These are phyloP conservation scores for Anguilla megastoma DNA, from an alignment of 2,797 vertebrate genomes.

Conservation along the genomic window DNA sequence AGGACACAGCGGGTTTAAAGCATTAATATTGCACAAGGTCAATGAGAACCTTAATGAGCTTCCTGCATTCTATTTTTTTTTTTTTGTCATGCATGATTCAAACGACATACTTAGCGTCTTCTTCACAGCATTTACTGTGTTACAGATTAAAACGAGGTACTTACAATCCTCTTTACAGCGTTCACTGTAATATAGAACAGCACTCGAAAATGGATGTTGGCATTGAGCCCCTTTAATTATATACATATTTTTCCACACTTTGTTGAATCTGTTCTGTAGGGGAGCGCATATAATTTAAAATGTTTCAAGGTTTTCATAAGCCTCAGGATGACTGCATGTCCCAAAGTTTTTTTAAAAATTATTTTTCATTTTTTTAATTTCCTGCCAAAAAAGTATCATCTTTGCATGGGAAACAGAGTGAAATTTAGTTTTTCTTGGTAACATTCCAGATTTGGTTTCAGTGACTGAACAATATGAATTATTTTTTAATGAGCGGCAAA, in stretches of 20 bases:
- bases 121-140: not conserved
- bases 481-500: conserved; percentile 50
- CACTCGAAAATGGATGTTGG: not conserved
- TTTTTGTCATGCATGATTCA: not conserved
- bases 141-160: not conserved
- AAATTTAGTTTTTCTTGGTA: conserved; percentile 22
- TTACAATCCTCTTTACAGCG: not conserved
- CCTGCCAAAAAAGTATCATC: not conserved
- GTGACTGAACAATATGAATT: conserved; percentile 42
- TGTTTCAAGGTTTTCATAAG: not conserved
- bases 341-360: not conserved
- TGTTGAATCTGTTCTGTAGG: not conserved
- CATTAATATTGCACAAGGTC: not conserved
- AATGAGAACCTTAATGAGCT: not conserved
- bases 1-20: not conserved
- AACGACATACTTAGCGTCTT: not conserved
- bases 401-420: not conserved
- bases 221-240: not conserved
- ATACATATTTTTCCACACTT: not conserved
- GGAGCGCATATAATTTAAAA: not conserved
- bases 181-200: not conserved
- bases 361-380: not conserved
- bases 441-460: conserved; percentile 41
- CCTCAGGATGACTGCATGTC: not conserved
- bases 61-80: not conserved